Evolutionary conservation across 1,140 invertebrate species (phyloP).

Genomic region (Euwallacea fornicatus): DNA sequence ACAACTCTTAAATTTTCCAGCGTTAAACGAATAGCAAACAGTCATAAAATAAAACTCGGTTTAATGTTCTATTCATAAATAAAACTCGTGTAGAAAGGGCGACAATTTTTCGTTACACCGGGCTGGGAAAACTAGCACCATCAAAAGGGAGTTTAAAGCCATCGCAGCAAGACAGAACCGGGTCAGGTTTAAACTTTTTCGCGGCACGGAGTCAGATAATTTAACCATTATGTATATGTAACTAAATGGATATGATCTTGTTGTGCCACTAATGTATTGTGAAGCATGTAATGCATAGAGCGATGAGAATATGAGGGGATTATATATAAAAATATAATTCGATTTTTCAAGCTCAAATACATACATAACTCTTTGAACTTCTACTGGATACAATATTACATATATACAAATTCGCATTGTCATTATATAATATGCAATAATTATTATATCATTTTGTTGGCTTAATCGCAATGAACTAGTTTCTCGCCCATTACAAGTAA

Average conservation of each 20-base stretch:
- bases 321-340: neutral
- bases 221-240: neutral
- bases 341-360: neutral
- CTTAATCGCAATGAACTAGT: no score
- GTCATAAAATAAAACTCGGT: slow-evolving; percentile 12
- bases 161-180: neutral
- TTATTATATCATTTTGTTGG: no score
- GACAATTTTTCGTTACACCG: slow-evolving; percentile 21
- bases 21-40: slow-evolving; percentile 16
- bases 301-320: no score
- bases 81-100: slow-evolving; percentile 11
- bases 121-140: neutral
- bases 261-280: neutral
- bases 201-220: neutral
- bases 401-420: no score
- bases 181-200: neutral
- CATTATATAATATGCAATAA: no score
- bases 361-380: no score
- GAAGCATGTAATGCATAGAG: neutral
- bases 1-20: slow-evolving; percentile 11
- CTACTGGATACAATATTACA: no score
- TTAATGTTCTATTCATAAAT: slow-evolving; percentile 20
- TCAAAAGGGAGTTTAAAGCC: slow-evolving; percentile 17
- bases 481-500: no score
- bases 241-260: neutral